Base-by-base conservation (phyloP, 1,140 invertebrate genomes). In the Neomicropteryx cornuta region DNA sequence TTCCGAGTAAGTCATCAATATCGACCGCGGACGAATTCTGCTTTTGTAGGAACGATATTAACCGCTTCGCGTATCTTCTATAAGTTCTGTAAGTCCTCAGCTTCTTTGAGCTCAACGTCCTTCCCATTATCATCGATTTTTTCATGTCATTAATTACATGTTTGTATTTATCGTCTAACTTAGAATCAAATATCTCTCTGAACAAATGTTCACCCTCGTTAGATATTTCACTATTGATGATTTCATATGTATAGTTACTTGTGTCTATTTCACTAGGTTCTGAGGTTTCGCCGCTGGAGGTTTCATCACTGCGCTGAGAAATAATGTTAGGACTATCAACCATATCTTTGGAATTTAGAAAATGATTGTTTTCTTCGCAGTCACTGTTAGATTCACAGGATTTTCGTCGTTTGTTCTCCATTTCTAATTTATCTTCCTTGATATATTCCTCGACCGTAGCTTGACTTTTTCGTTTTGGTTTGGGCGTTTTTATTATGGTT, bases 91-190 rank as follows among this genome's bases (percentile, higher is more conserved):
- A 69, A 1, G 56, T 60, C 51, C 66, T 65, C 31, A 64, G 56
- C 38, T 69, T 69, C 36, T 62, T 52, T 2, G 63, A 47, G 27
- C 63, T 61, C 0, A 68, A 49, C 4, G 60, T 65, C 33, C 63
- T 54, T 5, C 66, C 66, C 58, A 64, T 64, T 0, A 56, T 62
- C 66, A 68, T 68, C 2, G 60, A 63, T 50, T 67, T 68, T 45
- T 68, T 68, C 66, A 68, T 67, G 27, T 68, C 64, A 45, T 68
- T 65, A 18, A 68, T 68, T 2, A 68, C 60, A 11, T 63, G 63
- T 56, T 67, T 68, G 41, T 67, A 68, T 33, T 47, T 47, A 23
- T 47, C 46, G 19, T 47, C 46, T 11, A 47, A 33, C 28, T 47
- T 47, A 10, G 46, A 33, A 60, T 35, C 62, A 65, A 19, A 65